Base-by-base conservation (phyloP, 2,797 vertebrate species). In the Periparus ater region DNA sequence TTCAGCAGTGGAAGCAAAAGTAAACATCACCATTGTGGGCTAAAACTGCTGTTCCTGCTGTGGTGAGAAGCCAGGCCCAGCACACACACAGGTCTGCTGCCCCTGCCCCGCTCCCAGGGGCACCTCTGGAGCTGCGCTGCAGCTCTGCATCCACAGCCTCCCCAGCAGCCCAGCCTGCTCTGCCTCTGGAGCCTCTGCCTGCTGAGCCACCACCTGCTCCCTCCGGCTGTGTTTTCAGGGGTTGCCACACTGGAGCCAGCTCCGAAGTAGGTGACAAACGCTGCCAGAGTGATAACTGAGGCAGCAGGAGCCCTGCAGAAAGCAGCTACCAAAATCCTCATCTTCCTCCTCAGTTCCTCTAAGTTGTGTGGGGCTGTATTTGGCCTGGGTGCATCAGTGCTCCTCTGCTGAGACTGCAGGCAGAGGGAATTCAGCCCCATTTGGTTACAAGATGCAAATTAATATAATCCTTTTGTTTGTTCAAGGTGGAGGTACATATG, bases 41-140 rank as follows among this genome's bases (percentile, higher is more conserved):
- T 61, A 14, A 68, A 81, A 2, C 1, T 13, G 32, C 17, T 32
- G 25, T 1, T 32, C 9, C 5, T 78, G n/a, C 27, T 73, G 36
- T 6, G 23, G 22, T n/a, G 30, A 26, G n/a, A 75, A 74, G 19
- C 15, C 54, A 44, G 4, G 0, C 61, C 61, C 3, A 17, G 44
- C 58, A 36, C 15, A 78, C 15, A 2, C 29, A 14, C 0, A 0
- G 30, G 19, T 48, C 32, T 66, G 25, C 1, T 0, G 0, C 2
- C 38, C 36, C 53, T 2, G 8, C 47, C 53, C 55, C 54, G 32
- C 22, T 40, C 23, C 1, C 2, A 70, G 38, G 0, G 29, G 19
- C 21, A 50, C 36, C 73, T 73, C n/a, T 47, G 36, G 38, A 82
- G 50, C 38, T 42, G 22, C 38, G 25, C 10, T 8, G 16, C 42